Base-by-base conservation (phyloP, 2,797 vertebrate species). In the Sebastes goodei region DNA sequence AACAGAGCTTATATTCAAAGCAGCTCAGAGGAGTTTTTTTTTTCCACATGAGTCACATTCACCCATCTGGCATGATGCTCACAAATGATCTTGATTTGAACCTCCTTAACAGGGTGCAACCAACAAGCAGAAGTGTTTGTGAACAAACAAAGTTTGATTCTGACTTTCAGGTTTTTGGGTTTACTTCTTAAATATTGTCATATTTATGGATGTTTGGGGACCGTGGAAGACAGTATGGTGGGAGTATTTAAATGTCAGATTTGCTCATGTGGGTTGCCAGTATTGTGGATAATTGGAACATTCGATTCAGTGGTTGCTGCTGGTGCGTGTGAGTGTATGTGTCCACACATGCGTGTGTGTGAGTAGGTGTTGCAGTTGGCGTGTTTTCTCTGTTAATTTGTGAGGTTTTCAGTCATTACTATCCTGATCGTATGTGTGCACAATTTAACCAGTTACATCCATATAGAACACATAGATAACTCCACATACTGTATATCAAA, bases 181-280 rank as follows among this genome's bases (percentile, higher is more conserved):
- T 83, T 74, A 69, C 53, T 65, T 71, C n/a, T 80, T 66, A 74
- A 62, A 83, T 83, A 74, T 78, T 74, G n/a, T 46, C 32, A 78
- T 74, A 63, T 73, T 78, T 78, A 56, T 70, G 32, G 86, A 82
- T 82, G 80, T 80, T 79, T 68, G 46, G 53, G 53, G 68, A 81
- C 38, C 9, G 10, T 61, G 63, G 62, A 87, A 74, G 68, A 83
- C 46, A 78, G 63, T 78, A 61, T 70, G 20, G 85, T 91, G 85
- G 87, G 89, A 82, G 87, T 88, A 80, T 85, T 82, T 80, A 88
- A 90, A 91, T 92, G 87, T 86, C 87, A 92, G 27, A 81, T 89
- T 73, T 76, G 25, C 87, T 79, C 57, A 73, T 86, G 87, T 90
- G 78, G 86, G 87, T 75, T 75, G 82, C 62, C 60, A 74, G 82